Evolutionary conservation across 2,888 invertebrate species (phyloP).

Genomic region (Orgyia antiqua): DNA sequence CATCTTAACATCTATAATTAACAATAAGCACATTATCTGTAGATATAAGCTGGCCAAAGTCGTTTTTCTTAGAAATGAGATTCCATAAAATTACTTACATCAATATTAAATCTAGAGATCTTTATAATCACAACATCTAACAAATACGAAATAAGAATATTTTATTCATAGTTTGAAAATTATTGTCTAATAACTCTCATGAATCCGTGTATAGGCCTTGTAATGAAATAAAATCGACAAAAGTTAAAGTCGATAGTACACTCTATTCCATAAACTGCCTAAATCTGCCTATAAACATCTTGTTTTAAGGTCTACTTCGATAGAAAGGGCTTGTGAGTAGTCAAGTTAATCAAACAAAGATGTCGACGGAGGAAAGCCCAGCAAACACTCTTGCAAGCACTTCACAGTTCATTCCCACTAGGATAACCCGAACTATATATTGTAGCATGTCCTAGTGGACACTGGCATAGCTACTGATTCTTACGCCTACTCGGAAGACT

Average conservation of each 20-base stretch:
- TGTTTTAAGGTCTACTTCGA: no score
- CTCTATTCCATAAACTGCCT: slow-evolving; percentile 9
- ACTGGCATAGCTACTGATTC: slow-evolving; percentile 69
- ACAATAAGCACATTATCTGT: slow-evolving; percentile 28
- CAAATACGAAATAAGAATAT: slow-evolving; percentile 29
- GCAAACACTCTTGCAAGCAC: slow-evolving; percentile 12
- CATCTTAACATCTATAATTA: slow-evolving; percentile 43
- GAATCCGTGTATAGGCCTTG: slow-evolving; percentile 26
- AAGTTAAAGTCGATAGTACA: slow-evolving; percentile 2
- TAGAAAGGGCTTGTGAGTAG: no score
- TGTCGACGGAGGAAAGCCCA: no score
- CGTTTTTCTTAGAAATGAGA: slow-evolving; percentile 53
- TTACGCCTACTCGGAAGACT: slow-evolving; percentile 68
- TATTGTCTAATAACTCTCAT: slow-evolving; percentile 50
- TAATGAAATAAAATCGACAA: slow-evolving; percentile 15
- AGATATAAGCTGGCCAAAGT: slow-evolving; percentile 56
- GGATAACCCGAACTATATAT: slow-evolving; percentile 28
- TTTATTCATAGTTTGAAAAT: slow-evolving; percentile 31
- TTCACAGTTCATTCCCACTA: slow-evolving; percentile 30
- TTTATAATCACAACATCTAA: slow-evolving; percentile 51
- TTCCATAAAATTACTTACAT: slow-evolving; percentile 32
- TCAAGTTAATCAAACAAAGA: no score
- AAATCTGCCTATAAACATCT: no score
- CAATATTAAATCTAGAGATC: slow-evolving; percentile 13
- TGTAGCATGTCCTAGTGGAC: slow-evolving; percentile 45